These are phyloP conservation scores for Florisuga fusca DNA, from an alignment of 2,797 vertebrate species.

Conservation along the genomic window DNA sequence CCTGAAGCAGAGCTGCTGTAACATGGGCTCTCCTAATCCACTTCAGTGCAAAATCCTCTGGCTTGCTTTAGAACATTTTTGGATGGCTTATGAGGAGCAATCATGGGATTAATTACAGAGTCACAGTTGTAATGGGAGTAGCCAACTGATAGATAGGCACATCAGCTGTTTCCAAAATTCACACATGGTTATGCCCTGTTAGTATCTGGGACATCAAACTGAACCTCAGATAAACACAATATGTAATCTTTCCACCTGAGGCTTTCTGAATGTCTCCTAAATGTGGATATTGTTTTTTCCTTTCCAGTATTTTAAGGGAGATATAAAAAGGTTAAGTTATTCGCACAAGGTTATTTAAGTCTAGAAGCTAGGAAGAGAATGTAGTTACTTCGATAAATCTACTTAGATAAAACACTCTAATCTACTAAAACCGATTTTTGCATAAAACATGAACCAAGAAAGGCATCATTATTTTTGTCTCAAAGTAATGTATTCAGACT, in stretches of 20 bases:
- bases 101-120: background rate
- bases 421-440: conserved; percentile 11
- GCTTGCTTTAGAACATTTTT: background rate
- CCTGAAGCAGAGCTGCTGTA: background rate
- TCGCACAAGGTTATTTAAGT: conserved; percentile 2
- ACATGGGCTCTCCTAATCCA: background rate
- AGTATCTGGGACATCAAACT: background rate
- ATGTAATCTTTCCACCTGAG: background rate
- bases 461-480: conserved; percentile 50
- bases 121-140: background rate
- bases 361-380: background rate
- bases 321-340: background rate
- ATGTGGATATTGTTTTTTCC: background rate
- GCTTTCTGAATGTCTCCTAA: background rate
- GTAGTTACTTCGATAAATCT: background rate
- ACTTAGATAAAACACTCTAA: background rate
- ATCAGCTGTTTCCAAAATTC: background rate
- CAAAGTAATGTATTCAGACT: conserved; percentile 28
- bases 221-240: background rate
- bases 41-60: background rate
- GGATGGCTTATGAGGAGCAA: background rate
- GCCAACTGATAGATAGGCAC: background rate
- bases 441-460: conserved; percentile 47
- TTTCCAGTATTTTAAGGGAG: background rate
- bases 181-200: background rate